These are phyloP conservation scores for Brachionichthys hirsutus DNA, from an alignment of 2,113 vertebrate species.

Conservation along the genomic window DNA sequence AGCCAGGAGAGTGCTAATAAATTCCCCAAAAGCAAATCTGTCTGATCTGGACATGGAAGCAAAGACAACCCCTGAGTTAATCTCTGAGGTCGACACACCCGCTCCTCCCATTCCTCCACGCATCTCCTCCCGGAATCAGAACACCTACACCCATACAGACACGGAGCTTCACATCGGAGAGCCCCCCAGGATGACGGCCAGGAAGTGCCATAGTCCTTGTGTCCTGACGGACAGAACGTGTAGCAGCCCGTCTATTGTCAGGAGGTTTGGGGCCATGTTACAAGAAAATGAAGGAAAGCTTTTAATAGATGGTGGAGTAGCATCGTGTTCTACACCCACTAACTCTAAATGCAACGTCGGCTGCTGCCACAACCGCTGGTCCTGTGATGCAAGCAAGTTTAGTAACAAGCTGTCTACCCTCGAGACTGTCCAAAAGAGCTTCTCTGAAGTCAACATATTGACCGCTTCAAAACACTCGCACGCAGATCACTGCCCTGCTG, in stretches of 20 bases:
- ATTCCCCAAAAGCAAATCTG: conserved; percentile 50
- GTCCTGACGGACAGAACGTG: conserved; percentile 60
- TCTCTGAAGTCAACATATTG: conserved; percentile 79
- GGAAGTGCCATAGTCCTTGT: conserved; percentile 66
- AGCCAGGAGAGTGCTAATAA: conserved; percentile 1
- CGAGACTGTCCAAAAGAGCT: conserved; percentile 80
- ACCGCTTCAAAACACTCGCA: conserved; percentile 60
- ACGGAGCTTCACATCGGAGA: conserved; percentile 73
- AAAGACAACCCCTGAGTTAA: conserved; percentile 39
- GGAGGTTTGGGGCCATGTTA: conserved; percentile 72
- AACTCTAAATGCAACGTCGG: conserved; percentile 70
- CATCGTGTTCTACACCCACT: conserved; percentile 59
- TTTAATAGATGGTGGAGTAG: conserved; percentile 60
- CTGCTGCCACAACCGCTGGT: conserved; percentile 83
- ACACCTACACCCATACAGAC: conserved; percentile 67
- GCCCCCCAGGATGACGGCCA: conserved; percentile 53
- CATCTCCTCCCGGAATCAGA: conserved; percentile 86
- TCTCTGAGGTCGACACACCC: conserved; percentile 65
- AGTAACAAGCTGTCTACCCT: conserved; percentile 70
- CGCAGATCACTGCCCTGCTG: conserved; percentile 35
- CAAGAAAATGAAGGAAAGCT: conserved; percentile 78
- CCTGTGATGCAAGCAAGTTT: conserved; percentile 76
- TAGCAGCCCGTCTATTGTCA: conserved; percentile 71
- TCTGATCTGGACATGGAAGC: conserved; percentile 32
- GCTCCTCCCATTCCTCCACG: conserved; percentile 86